Percentiles rank a stretch among this genome's conserved stretches.
Conservation (phyloP, 1,140 invertebrate genomes). For the Pseudomyrmex concolor region DNA sequence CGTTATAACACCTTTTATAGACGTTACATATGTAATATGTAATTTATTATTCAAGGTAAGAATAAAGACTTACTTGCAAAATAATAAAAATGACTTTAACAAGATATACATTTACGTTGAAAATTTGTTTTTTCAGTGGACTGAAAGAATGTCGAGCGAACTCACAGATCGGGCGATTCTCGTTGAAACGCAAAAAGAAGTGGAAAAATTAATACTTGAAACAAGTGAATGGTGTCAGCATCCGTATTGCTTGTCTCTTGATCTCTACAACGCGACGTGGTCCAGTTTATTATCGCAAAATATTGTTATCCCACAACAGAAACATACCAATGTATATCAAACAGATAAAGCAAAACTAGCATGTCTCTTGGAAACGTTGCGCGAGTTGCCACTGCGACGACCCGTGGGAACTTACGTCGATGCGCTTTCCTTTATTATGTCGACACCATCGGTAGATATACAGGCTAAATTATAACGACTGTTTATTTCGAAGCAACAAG, state of each 20-base stretch:
- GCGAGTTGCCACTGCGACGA: constrained; percentile 73
- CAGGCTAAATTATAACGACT: constrained; percentile 80
- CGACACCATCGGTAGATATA: constrained; percentile 65
- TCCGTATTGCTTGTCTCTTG: constrained; percentile 81
- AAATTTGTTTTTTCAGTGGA: constrained; percentile 77
- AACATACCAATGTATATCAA: constrained; percentile 67
- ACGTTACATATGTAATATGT: constrained; percentile 82
- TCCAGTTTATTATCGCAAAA: constrained; percentile 75
- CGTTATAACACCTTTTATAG: constrained; percentile 85
- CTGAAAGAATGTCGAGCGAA: constrained; percentile 66
- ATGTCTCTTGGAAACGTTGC: constrained; percentile 70
- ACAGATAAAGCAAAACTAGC: constrained; percentile 71
- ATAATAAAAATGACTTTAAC: background rate
- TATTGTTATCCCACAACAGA: constrained; percentile 64
- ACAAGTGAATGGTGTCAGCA: constrained; percentile 72
- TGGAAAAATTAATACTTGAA: constrained; percentile 77
- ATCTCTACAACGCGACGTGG: constrained; percentile 79
- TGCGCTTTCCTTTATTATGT: constrained; percentile 66
- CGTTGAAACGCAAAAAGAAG: constrained; percentile 78
- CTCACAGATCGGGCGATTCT: constrained; percentile 74
- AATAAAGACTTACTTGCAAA: constrained; percentile 57
- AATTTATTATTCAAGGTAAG: constrained; percentile 81
- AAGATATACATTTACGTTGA: background rate
- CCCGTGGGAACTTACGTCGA: constrained; percentile 75
- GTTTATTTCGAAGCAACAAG: constrained; percentile 11